Base-by-base conservation (phyloP, 2,888 invertebrate species). In the Uropetala carovei region DNA sequence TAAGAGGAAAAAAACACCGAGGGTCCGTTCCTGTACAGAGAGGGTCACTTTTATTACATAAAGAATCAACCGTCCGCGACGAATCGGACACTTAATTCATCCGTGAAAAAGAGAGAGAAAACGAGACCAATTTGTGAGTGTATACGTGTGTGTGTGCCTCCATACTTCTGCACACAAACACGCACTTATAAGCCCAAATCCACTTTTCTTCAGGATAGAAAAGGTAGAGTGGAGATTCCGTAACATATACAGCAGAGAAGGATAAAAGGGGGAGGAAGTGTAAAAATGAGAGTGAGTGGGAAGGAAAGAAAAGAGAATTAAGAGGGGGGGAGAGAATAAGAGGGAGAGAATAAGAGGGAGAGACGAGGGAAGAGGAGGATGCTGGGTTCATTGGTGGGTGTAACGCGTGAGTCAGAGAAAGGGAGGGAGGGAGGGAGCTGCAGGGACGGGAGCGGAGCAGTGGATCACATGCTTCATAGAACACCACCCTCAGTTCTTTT, bases 401-500 rank as follows among this genome's bases (percentile, higher is more conserved):
- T 86, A 86, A 68, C 64, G 64, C 89, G 64, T 89, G 89, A 89
- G 60, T 89, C 89, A 89, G 64, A 60, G 16, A 43, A 9, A 22
- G 82, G 14, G 43, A 43, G 27, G 30, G 18, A 22, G 82, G 14
- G 43, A 43, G 27, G 30, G 43, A 16, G 22, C n/a, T 75, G 22
- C 22, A 13, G 75, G 75, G 68, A 68, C 22, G 68, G 18, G 27
- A 58, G 84, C 16, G 84, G 57, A n/a, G 84, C 18, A 22, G 83
- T 27, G 64, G 89, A 89, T 89, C 89, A 43, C 89, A 89, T 89
- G 89, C 89, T 89, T 64, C 60, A 43, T n/a, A 43, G 89, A 64
- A 43, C 89, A 68, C 64, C 89, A 64, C 68, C 89, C 89, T 60
- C 30, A 60, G 10, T 30, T 43, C 18, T n/a, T 13, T 85, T 57